Conservation (phyloP, 2,797 vertebrate species). For the Basileuterus tristriatus region DNA sequence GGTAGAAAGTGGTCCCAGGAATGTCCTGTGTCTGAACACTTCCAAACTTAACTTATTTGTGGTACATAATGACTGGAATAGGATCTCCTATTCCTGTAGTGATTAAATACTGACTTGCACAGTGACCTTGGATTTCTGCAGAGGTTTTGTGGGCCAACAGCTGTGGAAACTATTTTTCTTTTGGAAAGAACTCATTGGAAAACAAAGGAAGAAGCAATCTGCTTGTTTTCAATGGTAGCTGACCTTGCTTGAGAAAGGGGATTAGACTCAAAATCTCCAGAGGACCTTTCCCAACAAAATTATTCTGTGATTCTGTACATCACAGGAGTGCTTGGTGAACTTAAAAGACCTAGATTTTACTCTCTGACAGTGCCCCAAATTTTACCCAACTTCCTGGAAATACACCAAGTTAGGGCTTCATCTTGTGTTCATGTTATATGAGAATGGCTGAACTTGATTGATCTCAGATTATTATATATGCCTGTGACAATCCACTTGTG, state of each 20-base stretch:
- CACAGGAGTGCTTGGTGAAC: background rate
- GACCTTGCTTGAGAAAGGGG: background rate
- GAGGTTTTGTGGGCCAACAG: conserved; percentile 2
- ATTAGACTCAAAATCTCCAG: background rate
- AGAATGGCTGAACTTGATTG: background rate
- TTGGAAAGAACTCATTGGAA: background rate
- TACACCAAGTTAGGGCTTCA: background rate
- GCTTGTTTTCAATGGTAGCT: background rate
- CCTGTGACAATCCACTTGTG: background rate
- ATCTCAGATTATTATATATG: background rate
- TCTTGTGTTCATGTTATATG: background rate
- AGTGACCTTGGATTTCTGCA: conserved; percentile 9
- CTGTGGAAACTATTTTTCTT: conserved; percentile 32
- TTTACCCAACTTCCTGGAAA: background rate
- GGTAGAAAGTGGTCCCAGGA: background rate
- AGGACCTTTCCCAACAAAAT: background rate
- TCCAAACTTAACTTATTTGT: background rate
- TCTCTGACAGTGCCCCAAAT: background rate
- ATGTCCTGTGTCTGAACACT: background rate
- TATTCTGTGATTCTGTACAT: background rate
- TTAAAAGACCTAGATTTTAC: background rate
- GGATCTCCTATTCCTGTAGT: background rate
- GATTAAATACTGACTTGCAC: conserved; percentile 25
- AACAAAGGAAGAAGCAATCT: background rate
- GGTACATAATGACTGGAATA: background rate